Base-by-base conservation (phyloP, 2,113 vertebrate species). In the Ammodytes marinus region DNA sequence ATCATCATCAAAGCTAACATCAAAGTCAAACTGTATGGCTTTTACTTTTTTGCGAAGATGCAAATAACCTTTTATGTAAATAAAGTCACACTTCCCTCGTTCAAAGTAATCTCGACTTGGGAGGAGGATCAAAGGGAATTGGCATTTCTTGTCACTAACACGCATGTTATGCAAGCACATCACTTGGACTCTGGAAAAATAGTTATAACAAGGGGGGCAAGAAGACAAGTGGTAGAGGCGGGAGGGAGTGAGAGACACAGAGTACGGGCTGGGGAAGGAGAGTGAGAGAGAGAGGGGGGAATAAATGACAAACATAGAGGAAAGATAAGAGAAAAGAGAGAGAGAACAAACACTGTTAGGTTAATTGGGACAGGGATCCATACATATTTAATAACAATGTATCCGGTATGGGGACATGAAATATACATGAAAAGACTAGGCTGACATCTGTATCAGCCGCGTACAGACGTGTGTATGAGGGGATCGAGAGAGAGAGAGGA, bases 331-430 rank as follows among this genome's bases (percentile, higher is more conserved):
- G 27, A 27, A 27, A 27, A 27, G 27, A 64, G 70, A 73, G 3
- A 60, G 60, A 83, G 85, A 84, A 73, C 83, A 88, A 90, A 90
- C 82, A 77, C 79, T 82, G 82, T 90, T 75, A 74, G 86, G 79
- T 84, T 86, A 91, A 90, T 88, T 79, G 83, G 81, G 80, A 78
- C 74, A 66, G 57, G 67, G 84, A 91, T 88, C 84, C 63, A 85
- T 79, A 83, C 74, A 50, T 67, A 87, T 88, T 87, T 89, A 92
- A 89, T 85, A 92, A 91, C 70, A 69, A 92, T 91, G 87, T 6
- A 53, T 76, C 82, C 82, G 82, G 89, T 92, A 86, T 83, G 83
- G 70, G 27, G 69, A 83, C 84, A 88, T 92, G 79, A 92, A 93
- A 89, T 87, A 92, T 85, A 92, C 80, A 93, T 93, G 88, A 92